phyloP scores from a whole-genome alignment of 2,888 invertebrate species.

The Stratiomys singularior region DNA sequence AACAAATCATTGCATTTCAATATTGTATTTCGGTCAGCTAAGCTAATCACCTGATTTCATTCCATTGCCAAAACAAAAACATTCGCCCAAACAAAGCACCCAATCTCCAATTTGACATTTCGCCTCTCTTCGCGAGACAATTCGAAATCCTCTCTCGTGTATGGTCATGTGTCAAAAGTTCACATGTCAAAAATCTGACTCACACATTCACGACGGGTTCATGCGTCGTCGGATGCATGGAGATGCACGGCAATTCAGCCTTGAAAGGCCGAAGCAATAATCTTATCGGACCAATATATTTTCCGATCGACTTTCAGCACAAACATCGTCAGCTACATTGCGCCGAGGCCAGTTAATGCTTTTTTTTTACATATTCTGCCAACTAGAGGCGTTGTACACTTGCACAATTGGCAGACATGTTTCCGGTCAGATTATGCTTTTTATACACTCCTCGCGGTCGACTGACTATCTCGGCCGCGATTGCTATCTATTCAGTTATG shows the following conservation, averaged over 20 bases:
- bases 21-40: no score
- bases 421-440: neutral
- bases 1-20: no score
- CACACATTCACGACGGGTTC: constrained; percentile 1
- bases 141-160: neutral
- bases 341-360: neutral
- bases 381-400: neutral
- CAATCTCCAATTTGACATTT: neutral
- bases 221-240: neutral
- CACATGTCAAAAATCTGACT: neutral
- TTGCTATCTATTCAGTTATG: neutral
- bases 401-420: constrained; percentile 13
- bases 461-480: neutral
- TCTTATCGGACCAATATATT: neutral
- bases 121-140: constrained; percentile 7
- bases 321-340: neutral
- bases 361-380: neutral
- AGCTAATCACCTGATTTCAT: neutral
- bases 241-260: neutral
- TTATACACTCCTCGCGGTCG: neutral
- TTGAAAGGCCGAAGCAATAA: neutral
- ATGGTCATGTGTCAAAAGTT: neutral
- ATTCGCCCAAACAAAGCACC: neutral
- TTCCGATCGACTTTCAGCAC: neutral
- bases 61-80: constrained; percentile 15